Base-by-base conservation (phyloP, 2,888 invertebrate species). In the Autographa pulchrina region DNA sequence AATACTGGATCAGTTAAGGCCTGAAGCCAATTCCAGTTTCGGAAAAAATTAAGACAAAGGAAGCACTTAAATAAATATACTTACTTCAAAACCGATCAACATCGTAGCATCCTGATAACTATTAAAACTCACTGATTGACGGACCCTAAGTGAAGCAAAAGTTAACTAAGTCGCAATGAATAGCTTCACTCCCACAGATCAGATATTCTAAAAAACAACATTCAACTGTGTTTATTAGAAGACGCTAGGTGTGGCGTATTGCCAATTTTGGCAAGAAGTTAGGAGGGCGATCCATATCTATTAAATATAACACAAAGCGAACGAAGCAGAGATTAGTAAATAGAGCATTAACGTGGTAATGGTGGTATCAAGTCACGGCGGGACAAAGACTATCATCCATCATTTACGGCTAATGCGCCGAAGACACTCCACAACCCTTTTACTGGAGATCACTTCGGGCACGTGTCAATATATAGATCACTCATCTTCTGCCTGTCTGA, bases 381-480 rank as follows among this genome's bases (percentile, higher is more conserved):
- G 84, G 85, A 89, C 87, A 88, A 86, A 87, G 81, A 82, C 74
- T 80, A 81, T 79, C 91, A 95, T 95, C 95, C 86, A 94, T 95
- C 95, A 95, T 88, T 93, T 89, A 92, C 86, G 80, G 91, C 86
- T 92, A 92, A 93, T 92, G 93, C 89, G 84, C 83, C 79, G 80
- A 84, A 83, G 87, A 89, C 89, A 88, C 89, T 85, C 87, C 84
- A 87, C 89, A 94, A 94, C 94, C 95, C 94, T 93, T 94, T 92
- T 85, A 84, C 82, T 82, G 78, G 65, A 79, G 81, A 88, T 83
- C 85, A 78, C 75, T 75, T 66, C 66, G 79, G 69, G 77, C 74
- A 75, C 82, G 65, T 77, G 78, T 83, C 89, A 84, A 85, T 88
- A 85, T 80, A 77, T 83, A 78, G 80, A 86, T 89, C 90, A 85